Base-by-base conservation (phyloP, 1,140 invertebrate genomes). In the Drosophila pruinosa region DNA sequence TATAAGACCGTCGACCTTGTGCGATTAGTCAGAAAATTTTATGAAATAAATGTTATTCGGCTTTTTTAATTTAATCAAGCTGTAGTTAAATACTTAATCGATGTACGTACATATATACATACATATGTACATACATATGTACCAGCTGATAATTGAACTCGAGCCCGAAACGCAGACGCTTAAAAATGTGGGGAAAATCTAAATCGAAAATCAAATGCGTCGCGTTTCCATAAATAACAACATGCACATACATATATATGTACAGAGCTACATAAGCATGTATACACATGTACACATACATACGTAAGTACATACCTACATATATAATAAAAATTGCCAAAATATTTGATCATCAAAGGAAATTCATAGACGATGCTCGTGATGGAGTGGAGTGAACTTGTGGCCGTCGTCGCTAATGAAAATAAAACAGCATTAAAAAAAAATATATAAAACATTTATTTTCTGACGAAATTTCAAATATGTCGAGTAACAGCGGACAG, bases 351-450 rank as follows among this genome's bases (percentile, higher is more conserved):
- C 77, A 88, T 81, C 81, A 85, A 86, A 85, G 81, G 65, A 88
- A 81, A 85, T 53, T 88, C 77, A 72, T 81, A 88, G 77, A 81
- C 81, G 45, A 53, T 48, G 62, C 48, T 61, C n/a, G 38, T 34
- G 57, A 43, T 57, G 26, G 82, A 63, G 82, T 75, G 81, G 82
- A 88, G 34, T 85, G 81, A 85, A 85, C 81, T 81, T 82, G 81
- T 85, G 81, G 82, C 73, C 69, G 58, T 80, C 81, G 81, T 39
- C 56, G 31, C 26, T 26, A 31, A 61, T 61, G 57, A 68, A 68
- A 68, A 62, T 69, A 62, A 62, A 79, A 62, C 53, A 41, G 53
- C 61, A 72, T 72, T 72, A 68, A 52, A 34, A 28, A 19, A 62
- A 43, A 36, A 47, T 26, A 61, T 22, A 24, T 54, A 61, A 57